phyloP scores from a whole-genome alignment of 1,140 invertebrate genomes.

The Leptinotarsa undecemlineata region DNA sequence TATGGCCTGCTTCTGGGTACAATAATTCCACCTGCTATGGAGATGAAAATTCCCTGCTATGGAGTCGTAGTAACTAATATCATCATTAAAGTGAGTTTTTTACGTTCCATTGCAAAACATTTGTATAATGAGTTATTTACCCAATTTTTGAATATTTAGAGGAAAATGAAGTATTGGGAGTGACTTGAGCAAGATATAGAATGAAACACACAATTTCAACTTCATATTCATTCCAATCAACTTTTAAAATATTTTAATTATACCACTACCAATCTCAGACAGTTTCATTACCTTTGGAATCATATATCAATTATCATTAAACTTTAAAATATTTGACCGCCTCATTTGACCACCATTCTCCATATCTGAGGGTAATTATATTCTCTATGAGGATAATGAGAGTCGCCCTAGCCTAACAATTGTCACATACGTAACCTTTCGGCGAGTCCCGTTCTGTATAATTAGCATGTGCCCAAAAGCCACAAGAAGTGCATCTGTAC shows the following conservation, averaged over 20 bases:
- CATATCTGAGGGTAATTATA: constrained; percentile 6
- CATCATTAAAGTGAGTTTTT: background rate
- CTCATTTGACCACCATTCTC: background rate
- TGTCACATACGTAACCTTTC: constrained; percentile 31
- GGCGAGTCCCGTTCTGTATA: constrained; percentile 36
- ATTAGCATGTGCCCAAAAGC: constrained; percentile 30
- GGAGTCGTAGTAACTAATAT: background rate
- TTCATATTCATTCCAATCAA: too few relatives aligned
- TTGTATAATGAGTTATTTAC: background rate
- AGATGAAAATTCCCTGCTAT: background rate
- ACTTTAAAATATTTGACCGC: background rate
- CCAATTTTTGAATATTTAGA: too few relatives aligned
- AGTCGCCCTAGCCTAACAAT: constrained; percentile 14
- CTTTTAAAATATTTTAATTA: too few relatives aligned
- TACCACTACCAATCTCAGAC: background rate
- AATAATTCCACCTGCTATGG: background rate
- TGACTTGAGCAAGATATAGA: too few relatives aligned
- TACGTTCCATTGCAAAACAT: too few relatives aligned
- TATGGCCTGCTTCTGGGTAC: background rate
- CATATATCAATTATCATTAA: background rate
- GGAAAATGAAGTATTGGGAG: too few relatives aligned
- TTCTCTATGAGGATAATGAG: background rate
- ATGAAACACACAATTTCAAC: too few relatives aligned
- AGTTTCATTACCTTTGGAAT: background rate
- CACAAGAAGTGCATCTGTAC: constrained; percentile 37